Evolutionary conservation across 2,888 invertebrate species (phyloP), one percentile per base, ranked within the genome.

Genomic region (Noctua comes): DNA sequence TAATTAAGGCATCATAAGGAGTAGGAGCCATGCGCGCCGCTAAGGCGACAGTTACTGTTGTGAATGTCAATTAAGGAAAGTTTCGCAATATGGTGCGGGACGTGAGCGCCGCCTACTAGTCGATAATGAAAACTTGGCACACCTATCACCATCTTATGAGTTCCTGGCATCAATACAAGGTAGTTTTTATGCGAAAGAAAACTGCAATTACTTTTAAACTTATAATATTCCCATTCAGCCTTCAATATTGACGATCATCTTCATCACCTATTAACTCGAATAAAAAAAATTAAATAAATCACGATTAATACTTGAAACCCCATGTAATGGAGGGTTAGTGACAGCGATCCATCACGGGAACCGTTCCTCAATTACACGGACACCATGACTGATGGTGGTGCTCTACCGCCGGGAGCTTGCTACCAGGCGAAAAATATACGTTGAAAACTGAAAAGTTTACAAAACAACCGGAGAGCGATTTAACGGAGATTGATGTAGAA

Each of bases 21-120:
- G 87, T 77, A 75, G 87, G 86, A 85, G 87, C 75, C 72, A 83
- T 70, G 81, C 84, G 87, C 83, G 76, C 71, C 82, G 76, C 68
- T 74, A 78, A 85, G 86, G 87, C 86, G 87, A 88, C 88, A 89
- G 90, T 89, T 84, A 88, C 85, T 90, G 91, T 84, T 89, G 89
- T 91, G 92, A 93, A 93, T 93, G 93, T 93, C 93, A 93, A 94
- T 93, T 93, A 93, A 85, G 88, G 86, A 92, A 93, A 94, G 90
- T 94, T 94, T 92, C 80, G 91, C 91, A 93, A 93, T 93, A 93
- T 88, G 89, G 80, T 85, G 86, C 81, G 85, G 78, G 85, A 86
- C 88, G 90, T 82, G 90, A 85, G 88, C 83, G 81, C 68, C 77
- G 86, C 79, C 80, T 81, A 84, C 84, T 68, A 90, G 85, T 89